Evolutionary conservation across 2,888 invertebrate genomes (phyloP).

Genomic region (Plebejus melissa): DNA sequence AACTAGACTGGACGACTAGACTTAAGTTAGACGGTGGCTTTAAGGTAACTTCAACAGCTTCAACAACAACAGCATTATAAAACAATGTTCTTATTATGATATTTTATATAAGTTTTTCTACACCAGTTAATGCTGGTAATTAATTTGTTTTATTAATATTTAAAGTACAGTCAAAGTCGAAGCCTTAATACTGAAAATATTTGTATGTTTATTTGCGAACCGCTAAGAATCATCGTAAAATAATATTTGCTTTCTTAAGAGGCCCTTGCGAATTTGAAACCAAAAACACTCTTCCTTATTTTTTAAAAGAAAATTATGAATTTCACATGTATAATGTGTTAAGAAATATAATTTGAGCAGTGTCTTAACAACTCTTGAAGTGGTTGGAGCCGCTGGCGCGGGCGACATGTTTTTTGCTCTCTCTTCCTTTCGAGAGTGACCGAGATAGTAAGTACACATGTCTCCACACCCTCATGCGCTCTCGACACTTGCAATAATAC

Average conservation of each 20-base stretch:
- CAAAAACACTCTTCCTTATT: background rate
- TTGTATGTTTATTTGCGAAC: background rate
- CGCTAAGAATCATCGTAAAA: background rate
- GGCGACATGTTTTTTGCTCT: conserved; percentile 13
- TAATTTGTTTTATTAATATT: background rate
- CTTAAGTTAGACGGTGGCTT: background rate
- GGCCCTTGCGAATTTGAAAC: background rate
- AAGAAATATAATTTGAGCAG: conserved; percentile 40
- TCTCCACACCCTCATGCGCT: conserved; percentile 29
- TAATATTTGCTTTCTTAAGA: background rate
- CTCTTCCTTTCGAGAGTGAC: conserved; percentile 28
- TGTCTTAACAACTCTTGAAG: conserved; percentile 35
- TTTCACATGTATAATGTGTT: conserved; percentile 18
- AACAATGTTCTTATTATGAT: background rate
- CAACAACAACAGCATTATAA: too few species aligned
- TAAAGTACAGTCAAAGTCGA: background rate
- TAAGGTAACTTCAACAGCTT: background rate
- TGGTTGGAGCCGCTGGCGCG: conserved; percentile 31
- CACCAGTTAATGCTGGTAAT: too few species aligned
- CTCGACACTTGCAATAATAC: conserved; percentile 9
- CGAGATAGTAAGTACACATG: conserved; percentile 44
- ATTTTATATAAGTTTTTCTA: too few species aligned
- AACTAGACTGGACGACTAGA: background rate
- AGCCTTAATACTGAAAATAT: background rate
- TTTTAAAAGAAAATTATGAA: background rate